Evolutionary conservation across 1,140 invertebrate species (phyloP), one percentile per base, ranked within the genome.

Genomic region (Harlomillsia oculata): DNA sequence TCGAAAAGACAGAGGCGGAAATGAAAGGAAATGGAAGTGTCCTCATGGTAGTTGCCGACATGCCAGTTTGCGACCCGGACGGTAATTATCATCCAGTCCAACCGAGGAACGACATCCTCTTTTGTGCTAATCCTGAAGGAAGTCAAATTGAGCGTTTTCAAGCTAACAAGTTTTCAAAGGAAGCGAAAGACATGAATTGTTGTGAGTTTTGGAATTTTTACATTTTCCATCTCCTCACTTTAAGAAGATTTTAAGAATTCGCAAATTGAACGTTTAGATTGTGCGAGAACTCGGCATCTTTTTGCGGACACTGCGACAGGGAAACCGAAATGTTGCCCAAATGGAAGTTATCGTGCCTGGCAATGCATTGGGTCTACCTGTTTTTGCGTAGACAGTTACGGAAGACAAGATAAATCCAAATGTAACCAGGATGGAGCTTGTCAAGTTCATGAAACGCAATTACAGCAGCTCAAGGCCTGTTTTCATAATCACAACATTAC

Each of bases 361-460:
- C 63, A 65, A 53, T 62, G 60, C 34, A 55, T 26, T 26, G 56
- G 56, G 14, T 43, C 46, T 11, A 59, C 28, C 20, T 65, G 63
- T 29, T 65, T 30, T 23, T 65, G 63, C 21, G 63, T 65, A 11
- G 60, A 65, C 37, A 2, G 9, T 6, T 11, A 44, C 13, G 59
- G 59, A 16, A 56, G 30, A 57, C 60, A 65, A 52, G 16, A 25
- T 14, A 13, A n/a, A n/a, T n/a, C n/a, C n/a, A n/a, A n/a, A n/a
- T n/a, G n/a, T n/a, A n/a, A n/a, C n/a, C n/a, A n/a, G n/a, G n/a
- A n/a, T n/a, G n/a, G n/a, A n/a, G n/a, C n/a, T n/a, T n/a, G n/a
- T n/a, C n/a, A n/a, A n/a, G n/a, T n/a, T n/a, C n/a, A n/a, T n/a
- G n/a, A n/a, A n/a, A n/a, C n/a, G n/a, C n/a, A n/a, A n/a, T n/a